These are phyloP conservation scores for Anarsia innoxiella DNA, from an alignment of 2,888 invertebrate genomes.

Conservation along the genomic window DNA sequence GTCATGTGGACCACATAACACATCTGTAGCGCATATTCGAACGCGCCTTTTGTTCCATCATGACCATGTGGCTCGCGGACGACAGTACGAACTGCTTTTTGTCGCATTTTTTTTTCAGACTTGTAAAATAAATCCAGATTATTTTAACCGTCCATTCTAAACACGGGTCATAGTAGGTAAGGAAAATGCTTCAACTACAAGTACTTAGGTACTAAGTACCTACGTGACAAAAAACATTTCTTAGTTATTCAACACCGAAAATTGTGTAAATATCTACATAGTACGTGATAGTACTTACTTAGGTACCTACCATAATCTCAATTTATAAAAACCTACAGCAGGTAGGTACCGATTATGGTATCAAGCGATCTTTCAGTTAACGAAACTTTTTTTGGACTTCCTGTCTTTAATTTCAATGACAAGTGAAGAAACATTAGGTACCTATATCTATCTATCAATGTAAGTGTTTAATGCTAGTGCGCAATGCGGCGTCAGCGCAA, in stretches of 20 bases:
- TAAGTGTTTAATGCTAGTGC: constrained; percentile 20
- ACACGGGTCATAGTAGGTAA: no score
- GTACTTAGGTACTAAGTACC: no score
- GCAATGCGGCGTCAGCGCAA: constrained; percentile 23
- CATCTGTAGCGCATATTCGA: constrained; percentile 70
- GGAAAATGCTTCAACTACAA: no score
- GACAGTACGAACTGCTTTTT: constrained; percentile 49
- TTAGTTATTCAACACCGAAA: no score
- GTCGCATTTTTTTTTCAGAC: constrained; percentile 42
- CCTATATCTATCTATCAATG: constrained; percentile 9
- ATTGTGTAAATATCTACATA: no score
- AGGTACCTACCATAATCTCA: no score
- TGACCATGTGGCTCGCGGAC: constrained; percentile 54
- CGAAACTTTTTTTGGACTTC: constrained; percentile 7
- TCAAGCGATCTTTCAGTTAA: constrained; percentile 13
- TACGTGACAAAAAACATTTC: no score
- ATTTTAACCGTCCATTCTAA: constrained; percentile 16
- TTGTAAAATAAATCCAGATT: constrained; percentile 31
- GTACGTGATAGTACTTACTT: no score
- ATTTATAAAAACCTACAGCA: no score
- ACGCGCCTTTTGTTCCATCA: constrained; percentile 51
- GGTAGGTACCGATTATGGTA: no score
- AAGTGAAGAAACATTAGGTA: constrained; percentile 10
- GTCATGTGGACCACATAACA: constrained; percentile 47
- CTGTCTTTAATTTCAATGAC: constrained; percentile 13